Percentiles rank a stretch among this genome's conserved stretches.
Conservation (phyloP, 2,113 vertebrate genomes). For the Parus major region DNA sequence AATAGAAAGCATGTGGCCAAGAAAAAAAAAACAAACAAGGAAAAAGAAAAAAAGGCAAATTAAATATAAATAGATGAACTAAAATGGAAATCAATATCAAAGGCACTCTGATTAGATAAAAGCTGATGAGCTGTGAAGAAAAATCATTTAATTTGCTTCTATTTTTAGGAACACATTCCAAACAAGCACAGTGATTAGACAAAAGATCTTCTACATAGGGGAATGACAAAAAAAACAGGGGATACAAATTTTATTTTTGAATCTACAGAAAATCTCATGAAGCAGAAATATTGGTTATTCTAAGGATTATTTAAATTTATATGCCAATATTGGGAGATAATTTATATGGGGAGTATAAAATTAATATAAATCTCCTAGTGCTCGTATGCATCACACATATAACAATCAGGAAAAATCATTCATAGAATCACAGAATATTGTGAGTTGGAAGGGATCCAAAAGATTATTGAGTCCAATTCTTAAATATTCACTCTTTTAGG, state of each 20-base stretch:
- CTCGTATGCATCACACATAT: neutral
- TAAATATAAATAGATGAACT: conserved; percentile 4
- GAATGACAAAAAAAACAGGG: neutral
- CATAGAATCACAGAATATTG: neutral
- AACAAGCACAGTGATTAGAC: conserved; percentile 30
- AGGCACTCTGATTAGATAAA: conserved; percentile 27
- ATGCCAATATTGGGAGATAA: neutral
- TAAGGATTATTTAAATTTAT: neutral
- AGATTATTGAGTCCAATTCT: neutral
- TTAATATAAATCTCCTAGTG: neutral
- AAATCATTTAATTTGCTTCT: conserved; percentile 24
- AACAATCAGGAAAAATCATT: neutral
- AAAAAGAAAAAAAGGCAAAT: neutral
- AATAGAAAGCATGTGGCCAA: neutral
- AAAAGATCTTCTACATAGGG: neutral
- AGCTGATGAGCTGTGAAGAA: neutral
- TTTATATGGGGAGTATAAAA: neutral
- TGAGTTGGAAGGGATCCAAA: neutral
- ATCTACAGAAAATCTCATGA: neutral
- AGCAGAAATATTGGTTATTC: neutral
- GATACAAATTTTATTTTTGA: neutral
- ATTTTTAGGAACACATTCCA: conserved; percentile 17
- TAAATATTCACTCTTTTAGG: neutral
- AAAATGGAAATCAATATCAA: conserved; percentile 16
- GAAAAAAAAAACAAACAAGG: neutral